phyloP scores from a whole-genome alignment of 1,140 invertebrate genomes.

The Drosophila mauritiana region DNA sequence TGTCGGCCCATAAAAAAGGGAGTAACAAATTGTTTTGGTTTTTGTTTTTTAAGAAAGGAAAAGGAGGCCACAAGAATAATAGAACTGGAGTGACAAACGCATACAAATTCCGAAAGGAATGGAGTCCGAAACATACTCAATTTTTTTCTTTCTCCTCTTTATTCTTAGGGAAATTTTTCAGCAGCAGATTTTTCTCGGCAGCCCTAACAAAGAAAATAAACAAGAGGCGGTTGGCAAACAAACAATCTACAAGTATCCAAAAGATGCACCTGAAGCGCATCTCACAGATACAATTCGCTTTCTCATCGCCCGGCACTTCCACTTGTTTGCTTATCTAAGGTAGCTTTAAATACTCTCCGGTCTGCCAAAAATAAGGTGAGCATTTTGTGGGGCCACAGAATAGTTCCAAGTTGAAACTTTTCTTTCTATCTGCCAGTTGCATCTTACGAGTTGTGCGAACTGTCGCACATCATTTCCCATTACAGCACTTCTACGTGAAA shows the following conservation, averaged over 20 bases:
- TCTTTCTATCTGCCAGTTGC: slow-evolving; percentile 66
- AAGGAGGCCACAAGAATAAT: slow-evolving; percentile 20
- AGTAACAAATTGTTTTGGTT: slow-evolving; percentile 66
- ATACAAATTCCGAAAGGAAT: slow-evolving; percentile 41
- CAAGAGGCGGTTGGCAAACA: slow-evolving; percentile 50
- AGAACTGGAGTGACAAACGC: slow-evolving; percentile 7
- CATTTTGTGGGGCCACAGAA: slow-evolving; percentile 48
- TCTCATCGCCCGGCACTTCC: slow-evolving; percentile 60
- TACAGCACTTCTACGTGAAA: not conserved
- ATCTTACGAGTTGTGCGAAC: slow-evolving; percentile 62
- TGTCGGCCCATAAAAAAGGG: slow-evolving; percentile 46
- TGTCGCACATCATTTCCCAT: slow-evolving; percentile 65
- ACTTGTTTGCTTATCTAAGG: slow-evolving; percentile 53
- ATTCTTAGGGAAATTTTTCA: slow-evolving; percentile 28
- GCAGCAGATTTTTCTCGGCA: not conserved
- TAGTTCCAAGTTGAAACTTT: slow-evolving; percentile 43
- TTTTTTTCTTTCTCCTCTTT: slow-evolving; percentile 5
- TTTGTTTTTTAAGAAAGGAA: slow-evolving; percentile 11
- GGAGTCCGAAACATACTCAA: slow-evolving; percentile 42
- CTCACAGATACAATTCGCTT: slow-evolving; percentile 63
- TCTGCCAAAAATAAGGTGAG: slow-evolving; percentile 76
- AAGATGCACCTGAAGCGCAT: slow-evolving; percentile 60
- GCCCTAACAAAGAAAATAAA: slow-evolving; percentile 60
- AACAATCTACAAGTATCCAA: slow-evolving; percentile 47
- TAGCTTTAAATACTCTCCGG: slow-evolving; percentile 65